Conservation (phyloP, 2,113 vertebrate species). For the Colossoma macropomum region DNA sequence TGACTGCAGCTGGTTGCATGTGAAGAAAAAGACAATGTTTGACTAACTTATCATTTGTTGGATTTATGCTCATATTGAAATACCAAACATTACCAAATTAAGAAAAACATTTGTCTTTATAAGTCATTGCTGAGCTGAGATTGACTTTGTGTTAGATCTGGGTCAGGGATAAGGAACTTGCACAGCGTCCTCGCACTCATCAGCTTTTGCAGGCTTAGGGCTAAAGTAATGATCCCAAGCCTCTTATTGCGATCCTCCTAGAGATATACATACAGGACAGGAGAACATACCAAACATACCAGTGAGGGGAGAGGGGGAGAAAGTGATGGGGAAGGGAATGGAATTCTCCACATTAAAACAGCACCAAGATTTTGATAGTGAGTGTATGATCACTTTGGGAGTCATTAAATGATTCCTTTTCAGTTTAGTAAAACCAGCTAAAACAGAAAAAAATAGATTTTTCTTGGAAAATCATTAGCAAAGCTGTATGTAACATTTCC, state of each 20-base stretch:
- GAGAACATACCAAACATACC: neutral
- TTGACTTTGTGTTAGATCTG: slow-evolving; percentile 56
- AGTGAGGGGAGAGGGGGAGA: slow-evolving; percentile 2
- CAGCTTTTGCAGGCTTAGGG: slow-evolving; percentile 66
- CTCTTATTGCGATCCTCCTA: slow-evolving; percentile 50
- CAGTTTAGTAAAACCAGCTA: neutral
- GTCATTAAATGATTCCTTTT: neutral
- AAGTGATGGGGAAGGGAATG: neutral
- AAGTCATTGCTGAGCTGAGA: neutral
- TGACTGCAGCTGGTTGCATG: too few species aligned
- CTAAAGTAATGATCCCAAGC: slow-evolving; percentile 63
- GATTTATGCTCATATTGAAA: neutral
- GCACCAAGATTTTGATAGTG: neutral
- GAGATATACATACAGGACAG: slow-evolving; percentile 14
- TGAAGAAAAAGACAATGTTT: too few species aligned
- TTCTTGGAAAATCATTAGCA: too few species aligned
- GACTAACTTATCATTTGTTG: neutral
- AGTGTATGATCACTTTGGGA: neutral
- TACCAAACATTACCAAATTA: neutral
- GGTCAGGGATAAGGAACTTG: slow-evolving; percentile 62
- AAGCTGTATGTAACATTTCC: neutral
- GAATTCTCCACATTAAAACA: neutral
- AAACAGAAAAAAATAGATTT: too few species aligned
- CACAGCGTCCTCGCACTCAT: slow-evolving; percentile 47
- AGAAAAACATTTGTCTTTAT: neutral